These are phyloP conservation scores for Anguilla pacifica DNA, from an alignment of 2,797 vertebrate species.

Conservation along the genomic window DNA sequence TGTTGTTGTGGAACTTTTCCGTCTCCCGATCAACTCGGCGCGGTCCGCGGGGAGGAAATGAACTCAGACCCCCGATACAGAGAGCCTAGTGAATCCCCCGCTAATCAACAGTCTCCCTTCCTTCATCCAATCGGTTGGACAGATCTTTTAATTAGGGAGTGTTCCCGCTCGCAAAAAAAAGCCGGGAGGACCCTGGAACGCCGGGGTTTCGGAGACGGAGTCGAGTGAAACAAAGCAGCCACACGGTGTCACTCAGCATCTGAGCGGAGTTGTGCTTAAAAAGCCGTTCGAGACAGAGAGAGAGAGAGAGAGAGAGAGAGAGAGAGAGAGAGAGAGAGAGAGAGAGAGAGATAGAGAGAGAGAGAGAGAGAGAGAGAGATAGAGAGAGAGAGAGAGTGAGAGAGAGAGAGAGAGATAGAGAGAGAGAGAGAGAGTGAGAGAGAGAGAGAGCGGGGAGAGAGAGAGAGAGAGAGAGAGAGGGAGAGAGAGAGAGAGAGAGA, in stretches of 20 bases:
- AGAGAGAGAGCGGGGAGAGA: no score
- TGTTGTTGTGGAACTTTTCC: background rate
- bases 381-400: background rate
- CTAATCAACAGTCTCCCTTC: background rate
- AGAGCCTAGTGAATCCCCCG: background rate
- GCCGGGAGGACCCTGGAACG: background rate
- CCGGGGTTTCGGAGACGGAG: background rate
- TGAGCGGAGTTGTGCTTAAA: background rate
- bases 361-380: background rate
- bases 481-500: no score
- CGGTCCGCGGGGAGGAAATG: background rate
- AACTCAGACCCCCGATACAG: background rate
- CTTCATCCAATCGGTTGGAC: background rate
- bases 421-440: no score
- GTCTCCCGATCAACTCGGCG: background rate
- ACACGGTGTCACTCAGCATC: background rate
- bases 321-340: background rate
- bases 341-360: background rate
- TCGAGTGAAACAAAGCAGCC: background rate
- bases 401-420: no score
- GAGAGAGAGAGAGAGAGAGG: no score
- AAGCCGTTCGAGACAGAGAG: background rate
- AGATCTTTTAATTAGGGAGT: slow-evolving; percentile 17
- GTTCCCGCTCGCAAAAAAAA: background rate
- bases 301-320: background rate